Evolutionary conservation across 2,797 vertebrate genomes (phyloP).

Genomic region (Schizopygopsis malacanthus): DNA sequence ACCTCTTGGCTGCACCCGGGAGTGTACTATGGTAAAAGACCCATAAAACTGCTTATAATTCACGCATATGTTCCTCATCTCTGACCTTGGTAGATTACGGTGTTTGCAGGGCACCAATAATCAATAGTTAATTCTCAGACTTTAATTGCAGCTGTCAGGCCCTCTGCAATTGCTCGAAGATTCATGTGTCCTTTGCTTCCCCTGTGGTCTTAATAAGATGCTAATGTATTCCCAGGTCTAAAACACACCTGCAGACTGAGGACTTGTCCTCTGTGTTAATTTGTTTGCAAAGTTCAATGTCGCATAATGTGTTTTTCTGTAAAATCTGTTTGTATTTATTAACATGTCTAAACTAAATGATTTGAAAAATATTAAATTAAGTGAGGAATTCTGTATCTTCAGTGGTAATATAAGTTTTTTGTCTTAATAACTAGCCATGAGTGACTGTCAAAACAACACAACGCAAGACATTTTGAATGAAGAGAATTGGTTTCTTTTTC

Average conservation of each 20-base stretch:
- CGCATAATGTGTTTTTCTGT: background rate
- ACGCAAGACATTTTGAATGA: background rate
- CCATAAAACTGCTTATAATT: background rate
- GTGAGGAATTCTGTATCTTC: background rate
- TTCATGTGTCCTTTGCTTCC: conserved; percentile 48
- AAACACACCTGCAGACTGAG: background rate
- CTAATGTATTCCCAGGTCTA: conserved; percentile 4
- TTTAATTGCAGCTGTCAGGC: conserved; percentile 59
- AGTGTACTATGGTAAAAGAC: background rate
- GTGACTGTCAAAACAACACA: background rate
- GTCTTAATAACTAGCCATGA: background rate
- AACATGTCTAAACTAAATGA: background rate
- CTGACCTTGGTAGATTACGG: conserved; percentile 58
- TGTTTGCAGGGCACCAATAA: conserved; percentile 65
- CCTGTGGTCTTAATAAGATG: conserved; percentile 35
- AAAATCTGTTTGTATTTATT: background rate
- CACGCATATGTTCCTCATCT: conserved; percentile 50
- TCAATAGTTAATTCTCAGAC: conserved; percentile 73
- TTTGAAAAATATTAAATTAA: background rate
- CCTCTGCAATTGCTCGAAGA: conserved; percentile 20
- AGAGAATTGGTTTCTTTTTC: background rate
- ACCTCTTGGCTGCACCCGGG: background rate
- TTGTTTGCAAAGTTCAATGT: conserved; percentile 3
- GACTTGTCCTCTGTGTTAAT: background rate
- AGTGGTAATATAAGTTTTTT: background rate